phyloP scores from a whole-genome alignment of 1,140 invertebrate genomes.

The Coptotermes formosanus region DNA sequence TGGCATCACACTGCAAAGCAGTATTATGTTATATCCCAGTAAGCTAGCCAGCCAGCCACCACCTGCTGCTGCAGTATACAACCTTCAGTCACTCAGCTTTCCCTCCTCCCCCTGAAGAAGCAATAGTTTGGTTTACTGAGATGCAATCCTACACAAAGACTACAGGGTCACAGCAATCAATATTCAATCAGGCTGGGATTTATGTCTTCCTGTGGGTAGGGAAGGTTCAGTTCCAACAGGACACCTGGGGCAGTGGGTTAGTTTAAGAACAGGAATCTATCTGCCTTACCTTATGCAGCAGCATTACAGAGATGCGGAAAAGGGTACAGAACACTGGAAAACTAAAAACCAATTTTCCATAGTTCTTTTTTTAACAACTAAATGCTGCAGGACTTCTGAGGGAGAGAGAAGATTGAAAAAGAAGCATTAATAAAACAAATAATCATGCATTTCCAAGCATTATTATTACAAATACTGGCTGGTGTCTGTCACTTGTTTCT shows the following conservation, averaged over 20 bases:
- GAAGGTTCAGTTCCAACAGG: neutral
- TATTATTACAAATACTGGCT: conserved; percentile 81
- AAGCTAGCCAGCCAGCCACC: conserved; percentile 9
- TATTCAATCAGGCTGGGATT: conserved; percentile 19
- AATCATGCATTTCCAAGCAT: conserved; percentile 83
- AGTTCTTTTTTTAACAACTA: conserved; percentile 25
- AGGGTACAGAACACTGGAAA: conserved; percentile 27
- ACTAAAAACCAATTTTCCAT: conserved; percentile 26
- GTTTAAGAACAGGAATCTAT: conserved; percentile 29
- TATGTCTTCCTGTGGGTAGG: neutral
- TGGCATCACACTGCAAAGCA: conserved; percentile 3
- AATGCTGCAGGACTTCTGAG: conserved; percentile 34
- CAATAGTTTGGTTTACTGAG: conserved; percentile 19
- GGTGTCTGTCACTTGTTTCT: conserved; percentile 39
- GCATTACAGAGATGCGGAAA: conserved; percentile 34
- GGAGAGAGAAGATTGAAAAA: conserved; percentile 47
- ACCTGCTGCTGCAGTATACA: neutral
- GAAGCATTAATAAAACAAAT: conserved; percentile 81
- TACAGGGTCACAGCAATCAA: conserved; percentile 28
- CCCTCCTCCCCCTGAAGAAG: conserved; percentile 19
- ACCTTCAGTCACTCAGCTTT: conserved; percentile 14
- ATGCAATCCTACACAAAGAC: conserved; percentile 29
- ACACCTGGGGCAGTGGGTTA: conserved; percentile 25
- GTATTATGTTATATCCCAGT: conserved; percentile 1
- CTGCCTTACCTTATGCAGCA: conserved; percentile 32